phyloP scores from a whole-genome alignment of 2,888 invertebrate genomes.

The Leptura quadrifasciata region DNA sequence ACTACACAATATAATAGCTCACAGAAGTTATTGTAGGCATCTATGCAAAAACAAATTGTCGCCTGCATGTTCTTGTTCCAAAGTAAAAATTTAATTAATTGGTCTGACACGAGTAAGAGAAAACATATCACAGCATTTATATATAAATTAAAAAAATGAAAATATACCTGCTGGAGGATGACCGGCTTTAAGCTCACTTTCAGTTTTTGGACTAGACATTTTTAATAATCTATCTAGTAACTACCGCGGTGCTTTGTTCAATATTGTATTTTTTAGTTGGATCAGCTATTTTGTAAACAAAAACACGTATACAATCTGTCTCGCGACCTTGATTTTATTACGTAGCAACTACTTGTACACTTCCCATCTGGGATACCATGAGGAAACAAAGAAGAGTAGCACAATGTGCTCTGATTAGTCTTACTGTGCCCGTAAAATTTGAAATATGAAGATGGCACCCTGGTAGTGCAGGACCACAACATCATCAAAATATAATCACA shows the following conservation, averaged over 20 bases:
- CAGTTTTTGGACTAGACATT: constrained; percentile 79
- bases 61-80: no score
- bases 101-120: background rate
- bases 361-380: background rate
- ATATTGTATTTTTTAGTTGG: constrained; percentile 48
- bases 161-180: constrained; percentile 92
- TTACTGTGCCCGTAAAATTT: no score
- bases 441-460: no score
- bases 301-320: constrained; percentile 48
- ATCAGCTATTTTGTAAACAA: constrained; percentile 43
- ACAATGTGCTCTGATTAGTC: no score
- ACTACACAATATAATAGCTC: no score
- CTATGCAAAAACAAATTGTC: no score
- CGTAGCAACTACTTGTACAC: constrained; percentile 5
- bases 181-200: constrained; percentile 86
- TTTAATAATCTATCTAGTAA: constrained; percentile 19
- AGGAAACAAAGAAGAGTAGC: no score
- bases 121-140: background rate
- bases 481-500: no score
- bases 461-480: no score
- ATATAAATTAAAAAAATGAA: constrained; percentile 20
- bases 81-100: no score
- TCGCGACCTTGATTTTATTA: constrained; percentile 26
- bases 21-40: no score
- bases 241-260: constrained; percentile 39